Percentiles rank a stretch among this genome's conserved stretches.
These are phyloP conservation scores for Bombus waltoni DNA, from an alignment of 1,140 invertebrate species.

Conservation along the genomic window DNA sequence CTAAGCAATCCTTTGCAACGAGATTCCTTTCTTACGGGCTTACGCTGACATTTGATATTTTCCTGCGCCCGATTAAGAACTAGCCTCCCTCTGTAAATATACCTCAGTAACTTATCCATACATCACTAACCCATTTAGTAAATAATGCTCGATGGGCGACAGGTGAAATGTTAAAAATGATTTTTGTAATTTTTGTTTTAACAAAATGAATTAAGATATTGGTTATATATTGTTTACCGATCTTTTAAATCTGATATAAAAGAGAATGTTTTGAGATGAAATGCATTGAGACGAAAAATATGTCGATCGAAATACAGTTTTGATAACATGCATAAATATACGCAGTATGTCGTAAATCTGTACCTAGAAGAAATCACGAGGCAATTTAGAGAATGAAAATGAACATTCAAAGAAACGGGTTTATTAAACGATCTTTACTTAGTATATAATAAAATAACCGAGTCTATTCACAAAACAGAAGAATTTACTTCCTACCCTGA, in stretches of 20 bases:
- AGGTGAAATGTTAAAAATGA: slow-evolving; percentile 21
- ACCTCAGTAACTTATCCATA: slow-evolving; percentile 54
- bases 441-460: slow-evolving; percentile 52
- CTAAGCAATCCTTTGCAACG: not conserved
- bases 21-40: not conserved
- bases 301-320: slow-evolving; percentile 8
- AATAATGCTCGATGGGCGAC: slow-evolving; percentile 12
- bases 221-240: slow-evolving; percentile 12
- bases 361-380: not conserved
- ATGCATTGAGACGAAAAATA: not conserved
- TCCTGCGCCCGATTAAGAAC: slow-evolving; percentile 41
- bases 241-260: slow-evolving; percentile 6
- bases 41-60: slow-evolving; percentile 47
- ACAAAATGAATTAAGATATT: slow-evolving; percentile 17
- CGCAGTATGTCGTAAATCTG: not conserved
- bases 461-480: slow-evolving; percentile 31
- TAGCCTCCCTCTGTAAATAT: slow-evolving; percentile 58
- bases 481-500: slow-evolving; percentile 43
- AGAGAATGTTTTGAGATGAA: not conserved
- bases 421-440: slow-evolving; percentile 45
- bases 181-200: slow-evolving; percentile 41
- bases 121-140: slow-evolving; percentile 46
- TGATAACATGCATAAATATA: slow-evolving; percentile 11
- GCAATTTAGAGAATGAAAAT: slow-evolving; percentile 7
- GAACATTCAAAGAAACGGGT: not conserved